phyloP scores from a whole-genome alignment of 2,113 vertebrate genomes.

The Ictidomys tridecemlineatus region DNA sequence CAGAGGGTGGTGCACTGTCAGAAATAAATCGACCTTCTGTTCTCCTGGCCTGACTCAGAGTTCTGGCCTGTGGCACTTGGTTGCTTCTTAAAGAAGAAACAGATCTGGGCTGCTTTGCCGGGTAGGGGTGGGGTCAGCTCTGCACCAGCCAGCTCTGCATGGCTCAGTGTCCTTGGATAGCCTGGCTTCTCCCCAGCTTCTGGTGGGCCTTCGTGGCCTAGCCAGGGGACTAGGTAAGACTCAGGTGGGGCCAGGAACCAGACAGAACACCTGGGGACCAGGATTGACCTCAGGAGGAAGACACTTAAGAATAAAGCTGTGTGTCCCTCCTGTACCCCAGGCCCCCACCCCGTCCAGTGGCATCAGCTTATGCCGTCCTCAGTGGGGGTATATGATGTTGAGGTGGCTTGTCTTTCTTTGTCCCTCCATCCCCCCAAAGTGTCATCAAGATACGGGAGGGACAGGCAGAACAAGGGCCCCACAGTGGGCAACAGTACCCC shows the following conservation, averaged over 20 bases:
- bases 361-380: background rate
- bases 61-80: background rate
- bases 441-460: background rate
- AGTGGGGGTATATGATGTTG: too few species aligned
- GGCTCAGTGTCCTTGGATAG: accelerated
- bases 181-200: background rate
- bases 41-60: background rate
- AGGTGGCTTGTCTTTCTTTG: background rate
- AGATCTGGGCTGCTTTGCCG: background rate
- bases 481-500: background rate
- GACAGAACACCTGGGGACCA: background rate
- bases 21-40: background rate
- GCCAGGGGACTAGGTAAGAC: background rate
- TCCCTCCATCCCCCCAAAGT: background rate
- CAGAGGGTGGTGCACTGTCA: background rate
- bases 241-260: background rate
- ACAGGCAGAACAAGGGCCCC: background rate
- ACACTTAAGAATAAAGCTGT: background rate
- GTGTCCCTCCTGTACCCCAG: too few species aligned
- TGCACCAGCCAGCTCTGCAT: background rate
- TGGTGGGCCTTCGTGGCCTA: background rate
- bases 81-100: conserved; percentile 16
- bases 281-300: background rate
- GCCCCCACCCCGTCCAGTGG: background rate
- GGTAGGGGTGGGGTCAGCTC: background rate